phyloP scores from a whole-genome alignment of 2,888 invertebrate genomes.

The Acleris emargana region DNA sequence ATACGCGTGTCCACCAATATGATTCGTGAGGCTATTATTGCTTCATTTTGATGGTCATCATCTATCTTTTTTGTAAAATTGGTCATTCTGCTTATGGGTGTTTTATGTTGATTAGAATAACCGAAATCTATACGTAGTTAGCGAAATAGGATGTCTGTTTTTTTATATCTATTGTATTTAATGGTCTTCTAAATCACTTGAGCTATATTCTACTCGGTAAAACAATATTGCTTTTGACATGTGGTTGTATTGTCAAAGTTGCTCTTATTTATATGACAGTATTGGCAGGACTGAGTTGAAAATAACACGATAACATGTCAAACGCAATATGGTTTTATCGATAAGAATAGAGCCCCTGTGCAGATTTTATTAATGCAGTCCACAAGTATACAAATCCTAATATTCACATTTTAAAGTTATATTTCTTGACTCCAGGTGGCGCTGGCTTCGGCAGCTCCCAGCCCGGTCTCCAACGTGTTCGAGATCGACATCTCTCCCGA shows the following conservation, averaged over 20 bases:
- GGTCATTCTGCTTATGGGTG: constrained; percentile 24
- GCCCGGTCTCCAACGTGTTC: constrained; percentile 58
- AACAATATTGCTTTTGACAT: too few species aligned
- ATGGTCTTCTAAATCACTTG: too few species aligned
- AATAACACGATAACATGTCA: too few species aligned
- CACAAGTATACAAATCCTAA: too few species aligned
- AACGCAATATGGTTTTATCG: too few species aligned
- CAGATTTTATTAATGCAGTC: too few species aligned
- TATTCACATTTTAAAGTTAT: background rate
- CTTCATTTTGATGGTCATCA: constrained; percentile 23
- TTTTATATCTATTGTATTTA: background rate
- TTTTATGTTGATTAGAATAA: constrained; percentile 26
- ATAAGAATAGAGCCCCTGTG: too few species aligned
- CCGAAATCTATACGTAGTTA: background rate
- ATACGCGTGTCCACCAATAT: constrained; percentile 16
- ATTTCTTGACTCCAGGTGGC: constrained; percentile 54
- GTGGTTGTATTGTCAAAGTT: too few species aligned
- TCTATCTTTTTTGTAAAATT: constrained; percentile 28
- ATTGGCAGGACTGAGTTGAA: too few species aligned
- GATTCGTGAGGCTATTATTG: constrained; percentile 27
- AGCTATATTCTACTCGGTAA: too few species aligned
- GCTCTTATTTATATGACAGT: too few species aligned
- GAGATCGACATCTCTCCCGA: constrained; percentile 73
- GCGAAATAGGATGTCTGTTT: constrained; percentile 10
- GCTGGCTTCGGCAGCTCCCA: constrained; percentile 56